These are phyloP conservation scores for Drosophila borealis DNA, from an alignment of 2,888 invertebrate genomes.

Conservation along the genomic window DNA sequence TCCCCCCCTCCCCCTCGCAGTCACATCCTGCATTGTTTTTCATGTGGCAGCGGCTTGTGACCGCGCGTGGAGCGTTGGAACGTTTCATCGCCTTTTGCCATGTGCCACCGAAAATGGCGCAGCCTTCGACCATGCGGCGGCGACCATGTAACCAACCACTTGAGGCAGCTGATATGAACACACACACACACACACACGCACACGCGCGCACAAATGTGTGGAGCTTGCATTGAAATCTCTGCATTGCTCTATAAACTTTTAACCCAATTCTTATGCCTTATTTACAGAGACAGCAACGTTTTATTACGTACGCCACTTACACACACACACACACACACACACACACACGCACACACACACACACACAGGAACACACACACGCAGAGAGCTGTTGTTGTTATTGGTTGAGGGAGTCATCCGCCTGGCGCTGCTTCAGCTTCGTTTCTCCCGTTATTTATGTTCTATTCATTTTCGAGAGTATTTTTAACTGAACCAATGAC, in stretches of 20 bases:
- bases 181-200: conserved; percentile 32
- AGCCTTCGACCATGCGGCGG: conserved; percentile 66
- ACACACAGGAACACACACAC: neutral
- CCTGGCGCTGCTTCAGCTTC: conserved; percentile 34
- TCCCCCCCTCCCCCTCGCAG: neutral
- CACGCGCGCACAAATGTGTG: conserved; percentile 1
- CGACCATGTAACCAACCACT: conserved; percentile 71
- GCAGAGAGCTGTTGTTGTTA: conserved; percentile 3
- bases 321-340: conserved; percentile 21
- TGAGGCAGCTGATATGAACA: conserved; percentile 63
- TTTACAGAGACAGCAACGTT: conserved; percentile 75
- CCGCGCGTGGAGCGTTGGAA: conserved; percentile 53
- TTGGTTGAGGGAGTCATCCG: conserved; percentile 35
- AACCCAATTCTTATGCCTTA: conserved; percentile 82
- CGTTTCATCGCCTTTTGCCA: conserved; percentile 51
- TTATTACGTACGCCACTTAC: conserved; percentile 60
- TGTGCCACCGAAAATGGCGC: conserved; percentile 50
- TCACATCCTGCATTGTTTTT: neutral
- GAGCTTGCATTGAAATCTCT: conserved; percentile 65
- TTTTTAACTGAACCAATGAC: conserved; percentile 40
- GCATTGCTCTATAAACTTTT: conserved; percentile 82
- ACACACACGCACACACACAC: conserved; percentile 11
- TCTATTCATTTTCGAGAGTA: conserved; percentile 49
- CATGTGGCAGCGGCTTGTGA: conserved; percentile 36
- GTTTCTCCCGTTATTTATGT: conserved; percentile 53